Evolutionary conservation across 2,888 invertebrate genomes (phyloP).

Genomic region (Pristionchus mayeri): DNA sequence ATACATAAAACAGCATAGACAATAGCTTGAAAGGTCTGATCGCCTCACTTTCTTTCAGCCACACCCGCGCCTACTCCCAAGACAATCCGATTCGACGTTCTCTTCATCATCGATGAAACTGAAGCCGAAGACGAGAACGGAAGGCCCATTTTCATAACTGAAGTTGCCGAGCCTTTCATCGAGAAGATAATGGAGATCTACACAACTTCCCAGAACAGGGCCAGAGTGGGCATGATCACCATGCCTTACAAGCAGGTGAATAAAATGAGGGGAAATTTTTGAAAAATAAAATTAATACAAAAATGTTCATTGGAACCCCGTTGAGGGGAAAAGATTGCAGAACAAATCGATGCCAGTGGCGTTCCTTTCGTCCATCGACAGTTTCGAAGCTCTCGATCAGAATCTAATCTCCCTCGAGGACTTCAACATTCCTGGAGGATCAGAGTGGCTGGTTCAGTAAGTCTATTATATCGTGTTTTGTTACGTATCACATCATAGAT

Average conservation of each 20-base stretch:
- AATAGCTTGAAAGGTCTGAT: too few relatives aligned
- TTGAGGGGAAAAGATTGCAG: not conserved
- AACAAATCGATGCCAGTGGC: slow-evolving; percentile 1
- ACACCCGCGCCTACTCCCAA: slow-evolving; percentile 26
- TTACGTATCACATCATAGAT: too few relatives aligned
- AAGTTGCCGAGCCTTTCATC: slow-evolving; percentile 14
- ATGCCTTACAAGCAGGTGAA: slow-evolving; percentile 20
- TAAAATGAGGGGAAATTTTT: too few relatives aligned
- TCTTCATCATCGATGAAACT: slow-evolving; percentile 32
- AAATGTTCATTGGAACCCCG: too few relatives aligned
- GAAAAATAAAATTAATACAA: too few relatives aligned
- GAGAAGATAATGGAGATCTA: not conserved
- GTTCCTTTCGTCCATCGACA: slow-evolving; percentile 35
- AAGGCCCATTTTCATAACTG: not conserved
- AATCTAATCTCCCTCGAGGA: slow-evolving; percentile 12
- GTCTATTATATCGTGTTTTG: too few relatives aligned
- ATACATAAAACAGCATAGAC: too few relatives aligned
- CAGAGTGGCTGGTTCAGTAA: slow-evolving; percentile 9
- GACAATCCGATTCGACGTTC: slow-evolving; percentile 15
- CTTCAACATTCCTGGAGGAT: slow-evolving; percentile 2
- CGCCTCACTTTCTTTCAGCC: not conserved
- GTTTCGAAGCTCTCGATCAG: slow-evolving; percentile 5
- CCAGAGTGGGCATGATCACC: slow-evolving; percentile 36
- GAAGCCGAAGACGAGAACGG: not conserved
- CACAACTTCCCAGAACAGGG: not conserved